Percentiles rank a stretch among this genome's conserved stretches.
Conservation (phyloP, 2,888 invertebrate genomes). For the Crematogaster levior region DNA sequence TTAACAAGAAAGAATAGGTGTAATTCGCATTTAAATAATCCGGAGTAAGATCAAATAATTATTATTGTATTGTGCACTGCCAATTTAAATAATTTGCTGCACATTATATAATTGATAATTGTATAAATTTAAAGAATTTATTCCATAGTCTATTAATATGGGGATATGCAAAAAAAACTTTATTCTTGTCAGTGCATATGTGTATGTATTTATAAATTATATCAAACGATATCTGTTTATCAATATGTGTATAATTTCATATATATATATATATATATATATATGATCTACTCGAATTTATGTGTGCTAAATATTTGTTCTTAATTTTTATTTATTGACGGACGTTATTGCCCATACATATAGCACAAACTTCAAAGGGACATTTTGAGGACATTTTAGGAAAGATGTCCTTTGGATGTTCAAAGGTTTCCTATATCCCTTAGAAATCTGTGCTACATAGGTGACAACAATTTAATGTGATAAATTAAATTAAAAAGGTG, state of each 20-base stretch:
- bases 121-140: constrained; percentile 2
- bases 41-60: background rate
- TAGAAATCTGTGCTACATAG: no score
- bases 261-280: background rate
- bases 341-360: no score
- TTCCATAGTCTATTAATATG: background rate
- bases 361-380: no score
- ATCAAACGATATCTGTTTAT: background rate
- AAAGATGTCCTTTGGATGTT: no score
- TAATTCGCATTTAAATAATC: background rate
- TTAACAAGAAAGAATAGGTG: background rate
- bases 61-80: constrained; percentile 5
- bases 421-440: no score
- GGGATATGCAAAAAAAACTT: background rate
- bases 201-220: background rate
- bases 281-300: background rate
- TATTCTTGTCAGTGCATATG: background rate
- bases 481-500: constrained; percentile 11
- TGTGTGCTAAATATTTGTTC: background rate
- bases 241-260: no score
- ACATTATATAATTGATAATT: background rate
- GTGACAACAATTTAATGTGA: constrained; percentile 14
- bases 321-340: background rate
- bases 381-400: no score
- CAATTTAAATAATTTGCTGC: constrained; percentile 21